Base-by-base conservation (phyloP, 1,140 invertebrate species). In the Drosophila ambigua region DNA sequence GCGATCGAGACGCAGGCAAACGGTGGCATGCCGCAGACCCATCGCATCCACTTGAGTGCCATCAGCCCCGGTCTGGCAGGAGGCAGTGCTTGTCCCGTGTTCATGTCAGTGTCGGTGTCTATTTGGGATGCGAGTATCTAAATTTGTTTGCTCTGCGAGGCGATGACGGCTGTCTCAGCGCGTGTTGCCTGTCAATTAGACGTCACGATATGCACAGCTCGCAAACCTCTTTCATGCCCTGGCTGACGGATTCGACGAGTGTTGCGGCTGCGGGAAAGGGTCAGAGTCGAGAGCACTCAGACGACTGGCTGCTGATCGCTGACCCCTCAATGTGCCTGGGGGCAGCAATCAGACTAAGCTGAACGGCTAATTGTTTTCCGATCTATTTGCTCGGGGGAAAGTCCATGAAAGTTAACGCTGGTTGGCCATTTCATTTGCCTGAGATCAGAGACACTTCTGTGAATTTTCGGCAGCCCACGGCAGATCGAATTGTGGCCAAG, bases 181-280 rank as follows among this genome's bases (percentile, higher is more conserved):
- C 77, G 77, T 83, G 79, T 78, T 68, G 69, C 60, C 75, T 83
- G 80, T 83, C 80, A 83, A 80, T 80, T 78, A 83, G 41, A 75
- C 50, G 80, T 80, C 80, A 75, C 69, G 74, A 72, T 61, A 72
- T 62, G 59, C 65, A 74, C 8, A 39, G 60, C 53, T 63, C 57
- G 45, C 58, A 0, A 24, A 3, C 4, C 23, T 24, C 23, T 24
- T 24, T 28, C 6, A 7, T n/a, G n/a, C n/a, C n/a, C n/a, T 39
- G 11, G 4, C 35, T 13, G 11, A 39, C 11, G 13, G 35, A 39
- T 39, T 13, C 35, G 35, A 39, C 11, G 11, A 39, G 31, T 9
- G 7, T 3, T 3, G 31, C 2, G 31, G 8, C 31, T 31, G 8
- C 4, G 23, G 23, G 1, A 24, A 24, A 24, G 23, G 23, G 23